These are phyloP conservation scores for Procavia capensis DNA, from an alignment of 2,113 vertebrate species.

Conservation along the genomic window DNA sequence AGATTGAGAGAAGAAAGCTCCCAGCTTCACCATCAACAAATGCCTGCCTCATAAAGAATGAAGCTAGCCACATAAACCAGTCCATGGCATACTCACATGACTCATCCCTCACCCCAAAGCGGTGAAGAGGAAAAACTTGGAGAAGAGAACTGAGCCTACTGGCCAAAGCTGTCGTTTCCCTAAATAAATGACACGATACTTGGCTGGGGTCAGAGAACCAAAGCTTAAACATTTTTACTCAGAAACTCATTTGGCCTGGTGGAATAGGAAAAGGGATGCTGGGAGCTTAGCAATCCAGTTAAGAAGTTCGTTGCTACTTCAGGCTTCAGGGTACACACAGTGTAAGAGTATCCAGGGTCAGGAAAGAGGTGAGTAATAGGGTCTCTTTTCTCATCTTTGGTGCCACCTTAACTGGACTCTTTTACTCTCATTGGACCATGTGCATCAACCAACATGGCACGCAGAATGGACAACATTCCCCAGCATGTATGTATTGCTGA, in stretches of 20 bases:
- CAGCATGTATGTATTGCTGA: not conserved
- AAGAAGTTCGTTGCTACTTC: not conserved
- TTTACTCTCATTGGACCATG: not conserved
- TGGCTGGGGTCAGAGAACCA: not conserved
- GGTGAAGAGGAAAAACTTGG: not conserved
- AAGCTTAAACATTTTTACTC: not conserved
- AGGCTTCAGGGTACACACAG: not conserved
- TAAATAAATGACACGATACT: not conserved
- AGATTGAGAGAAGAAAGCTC: not conserved
- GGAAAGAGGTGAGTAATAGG: not conserved
- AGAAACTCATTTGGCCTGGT: not conserved
- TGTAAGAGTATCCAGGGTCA: not conserved
- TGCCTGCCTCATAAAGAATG: not conserved
- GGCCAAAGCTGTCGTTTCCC: not conserved
- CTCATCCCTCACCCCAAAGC: not conserved
- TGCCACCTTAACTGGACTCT: constrained; percentile 55
- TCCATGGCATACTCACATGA: not conserved
- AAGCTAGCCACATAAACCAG: not conserved
- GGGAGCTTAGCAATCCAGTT: not conserved
- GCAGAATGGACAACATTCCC: not conserved
- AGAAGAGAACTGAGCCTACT: not conserved
- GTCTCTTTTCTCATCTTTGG: constrained; percentile 69
- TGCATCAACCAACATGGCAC: not conserved
- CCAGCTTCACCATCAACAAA: not conserved
- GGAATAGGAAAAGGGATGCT: constrained; percentile 64